Percentiles rank a stretch among this genome's conserved stretches.
Conservation (phyloP, 2,113 vertebrate genomes). For the Craseonycteris thonglongyai region DNA sequence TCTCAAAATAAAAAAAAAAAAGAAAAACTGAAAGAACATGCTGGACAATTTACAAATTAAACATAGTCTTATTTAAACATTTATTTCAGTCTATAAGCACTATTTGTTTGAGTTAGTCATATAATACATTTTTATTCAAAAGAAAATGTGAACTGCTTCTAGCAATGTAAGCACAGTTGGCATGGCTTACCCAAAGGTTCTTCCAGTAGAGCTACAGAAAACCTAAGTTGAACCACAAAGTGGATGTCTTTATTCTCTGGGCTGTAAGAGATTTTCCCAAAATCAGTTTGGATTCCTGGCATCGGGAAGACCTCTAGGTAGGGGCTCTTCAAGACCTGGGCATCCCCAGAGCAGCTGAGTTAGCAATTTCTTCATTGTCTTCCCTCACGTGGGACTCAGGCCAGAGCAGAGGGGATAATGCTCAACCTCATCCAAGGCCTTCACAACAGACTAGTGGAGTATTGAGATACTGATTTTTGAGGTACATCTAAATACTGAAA, state of each 20-base stretch:
- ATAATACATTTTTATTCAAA: not conserved
- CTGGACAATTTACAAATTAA: constrained; percentile 8
- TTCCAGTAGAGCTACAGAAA: not conserved
- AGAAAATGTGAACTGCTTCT: not conserved
- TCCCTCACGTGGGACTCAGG: not conserved
- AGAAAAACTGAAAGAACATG: constrained; percentile 4
- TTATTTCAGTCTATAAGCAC: not conserved
- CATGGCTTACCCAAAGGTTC: not conserved
- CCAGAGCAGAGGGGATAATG: not conserved
- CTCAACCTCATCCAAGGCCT: not conserved
- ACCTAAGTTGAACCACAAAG: not conserved
- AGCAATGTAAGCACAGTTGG: not conserved
- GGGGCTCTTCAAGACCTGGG: not conserved
- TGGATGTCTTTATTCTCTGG: not conserved
- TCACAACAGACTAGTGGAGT: no score
- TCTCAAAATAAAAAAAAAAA: no score
- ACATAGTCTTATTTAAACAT: not conserved
- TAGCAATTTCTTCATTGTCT: not conserved
- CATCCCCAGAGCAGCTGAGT: not conserved
- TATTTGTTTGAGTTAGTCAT: constrained; percentile 45
- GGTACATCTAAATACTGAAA: not conserved
- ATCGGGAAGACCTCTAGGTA: not conserved
- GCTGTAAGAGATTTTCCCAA: not conserved
- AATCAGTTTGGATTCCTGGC: not conserved
- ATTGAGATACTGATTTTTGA: not conserved